Conservation (phyloP, 2,797 vertebrate genomes). For the Siniperca undulata region DNA sequence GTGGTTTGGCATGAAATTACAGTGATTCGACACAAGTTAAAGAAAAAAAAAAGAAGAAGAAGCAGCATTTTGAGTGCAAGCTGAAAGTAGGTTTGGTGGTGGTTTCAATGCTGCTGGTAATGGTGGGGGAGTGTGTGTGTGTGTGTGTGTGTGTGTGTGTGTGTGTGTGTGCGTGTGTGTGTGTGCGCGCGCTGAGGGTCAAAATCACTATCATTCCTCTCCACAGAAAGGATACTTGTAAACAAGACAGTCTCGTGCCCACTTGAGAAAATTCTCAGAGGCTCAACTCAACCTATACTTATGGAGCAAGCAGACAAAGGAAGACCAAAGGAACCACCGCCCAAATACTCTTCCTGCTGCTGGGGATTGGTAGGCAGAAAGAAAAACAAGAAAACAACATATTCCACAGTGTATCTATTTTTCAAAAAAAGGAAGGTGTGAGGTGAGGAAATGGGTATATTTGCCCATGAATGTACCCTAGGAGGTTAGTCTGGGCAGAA, state of each 20-base stretch:
- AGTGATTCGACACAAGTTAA: slow-evolving; percentile 47
- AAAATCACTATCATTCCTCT: slow-evolving; percentile 51
- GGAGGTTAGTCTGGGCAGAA: slow-evolving; percentile 37
- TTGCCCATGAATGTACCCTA: slow-evolving; percentile 30
- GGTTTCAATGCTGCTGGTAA: slow-evolving; percentile 8
- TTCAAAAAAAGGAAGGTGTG: not conserved
- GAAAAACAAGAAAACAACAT: slow-evolving; percentile 4
- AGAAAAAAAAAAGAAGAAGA: not conserved
- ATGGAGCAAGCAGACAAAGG: slow-evolving; percentile 15
- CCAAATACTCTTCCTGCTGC: not conserved
- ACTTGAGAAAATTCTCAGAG: slow-evolving; percentile 24
- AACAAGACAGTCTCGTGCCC: slow-evolving; percentile 23
- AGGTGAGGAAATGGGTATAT: slow-evolving; percentile 36
- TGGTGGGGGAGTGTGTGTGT: not conserved
- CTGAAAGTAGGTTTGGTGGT: slow-evolving; percentile 29
- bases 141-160: slow-evolving; percentile 6
- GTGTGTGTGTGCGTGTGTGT: slow-evolving; percentile 9
- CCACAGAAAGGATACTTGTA: slow-evolving; percentile 30
- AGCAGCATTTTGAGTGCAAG: slow-evolving; percentile 15
- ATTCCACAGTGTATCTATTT: slow-evolving; percentile 20
- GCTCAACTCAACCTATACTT: slow-evolving; percentile 7
- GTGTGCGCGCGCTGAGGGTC: slow-evolving; percentile 15
- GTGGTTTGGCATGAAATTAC: slow-evolving; percentile 59
- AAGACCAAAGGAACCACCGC: not conserved
- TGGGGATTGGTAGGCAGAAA: not conserved